Evolutionary conservation across 1,140 invertebrate species (phyloP).

Genomic region (Sminthurinus signatus): DNA sequence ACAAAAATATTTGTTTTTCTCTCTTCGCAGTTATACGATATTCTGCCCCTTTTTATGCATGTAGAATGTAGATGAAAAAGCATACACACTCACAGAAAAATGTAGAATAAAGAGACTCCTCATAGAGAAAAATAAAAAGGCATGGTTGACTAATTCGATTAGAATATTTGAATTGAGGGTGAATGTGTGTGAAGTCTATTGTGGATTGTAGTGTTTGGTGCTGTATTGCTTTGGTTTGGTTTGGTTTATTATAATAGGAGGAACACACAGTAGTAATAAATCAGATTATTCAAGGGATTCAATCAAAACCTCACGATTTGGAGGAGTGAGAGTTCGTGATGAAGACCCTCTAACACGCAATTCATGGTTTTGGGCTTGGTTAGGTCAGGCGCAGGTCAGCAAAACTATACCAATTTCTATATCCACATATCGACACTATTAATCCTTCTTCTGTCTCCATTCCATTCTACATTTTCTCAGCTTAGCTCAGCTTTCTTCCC

Average conservation of each 20-base stretch:
- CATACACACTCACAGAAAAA: too few species aligned
- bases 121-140: not conserved
- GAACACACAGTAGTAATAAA: constrained; percentile 27
- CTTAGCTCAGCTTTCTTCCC: too few species aligned
- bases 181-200: too few species aligned
- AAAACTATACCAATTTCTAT: constrained; percentile 29
- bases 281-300: constrained; percentile 37
- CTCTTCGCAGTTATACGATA: too few species aligned
- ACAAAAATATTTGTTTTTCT: too few species aligned
- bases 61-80: too few species aligned
- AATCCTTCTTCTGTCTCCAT: not conserved
- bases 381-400: constrained; percentile 33
- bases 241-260: constrained; percentile 7
- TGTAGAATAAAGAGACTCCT: too few species aligned
- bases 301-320: constrained; percentile 36
- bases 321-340: constrained; percentile 36
- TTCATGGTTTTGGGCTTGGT: constrained; percentile 27
- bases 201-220: too few species aligned
- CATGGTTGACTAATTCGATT: constrained; percentile 17
- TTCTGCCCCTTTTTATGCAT: too few species aligned
- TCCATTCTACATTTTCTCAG: not conserved
- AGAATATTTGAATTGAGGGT: constrained; percentile 1
- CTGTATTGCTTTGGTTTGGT: too few species aligned
- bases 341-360: constrained; percentile 28
- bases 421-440: too few species aligned